Evolutionary conservation across 1,140 invertebrate species (phyloP), one percentile per base, ranked within the genome.

Genomic region (Tachypleus tridentatus): DNA sequence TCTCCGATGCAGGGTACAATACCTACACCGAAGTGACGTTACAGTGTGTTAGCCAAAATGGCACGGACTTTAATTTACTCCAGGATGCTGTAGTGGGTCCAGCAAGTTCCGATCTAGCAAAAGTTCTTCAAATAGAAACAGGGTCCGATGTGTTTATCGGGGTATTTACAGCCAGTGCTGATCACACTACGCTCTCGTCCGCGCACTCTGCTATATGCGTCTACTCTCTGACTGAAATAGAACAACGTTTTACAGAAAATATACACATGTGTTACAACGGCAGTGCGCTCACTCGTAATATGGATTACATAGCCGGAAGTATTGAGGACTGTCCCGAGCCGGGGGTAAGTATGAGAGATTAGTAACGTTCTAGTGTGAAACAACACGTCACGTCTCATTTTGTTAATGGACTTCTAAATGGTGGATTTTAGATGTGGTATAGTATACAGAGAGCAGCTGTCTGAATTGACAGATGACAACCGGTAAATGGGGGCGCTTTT

Each of bases 251-350:
- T 76, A 91, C 91, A 72, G 87, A 94, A 77, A 97, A 97, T 78
- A 95, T 97, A 71, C 91, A 95, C 74, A 89, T 93, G 84, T 98
- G 94, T 78, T 97, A 97, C 76, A 93, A 96, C 77, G 92, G 91
- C 49, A 93, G 87, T 69, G 87, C 87, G 65, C 90, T 89, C 71
- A 88, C 91, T 74, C 81, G 93, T 53, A 93, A 93, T 73, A 89
- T 96, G 85, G 89, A 88, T 11, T 94, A 95, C 75, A 88, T 96
- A 72, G 94, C 91, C 61, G 93, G 93, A 4, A 71, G 67, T 69
- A 91, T 94, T 69, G 83, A 89, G 69, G 89, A 93, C 76, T 96
- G 92, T 80, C 91, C 90, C 6, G 83, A 82, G 71, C 86, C 86
- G 52, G 89, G 91, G 57, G 82, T 84, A 76, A 82, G 82, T 78